Base-by-base conservation (phyloP, 2,113 vertebrate species). In the Python bivittatus region DNA sequence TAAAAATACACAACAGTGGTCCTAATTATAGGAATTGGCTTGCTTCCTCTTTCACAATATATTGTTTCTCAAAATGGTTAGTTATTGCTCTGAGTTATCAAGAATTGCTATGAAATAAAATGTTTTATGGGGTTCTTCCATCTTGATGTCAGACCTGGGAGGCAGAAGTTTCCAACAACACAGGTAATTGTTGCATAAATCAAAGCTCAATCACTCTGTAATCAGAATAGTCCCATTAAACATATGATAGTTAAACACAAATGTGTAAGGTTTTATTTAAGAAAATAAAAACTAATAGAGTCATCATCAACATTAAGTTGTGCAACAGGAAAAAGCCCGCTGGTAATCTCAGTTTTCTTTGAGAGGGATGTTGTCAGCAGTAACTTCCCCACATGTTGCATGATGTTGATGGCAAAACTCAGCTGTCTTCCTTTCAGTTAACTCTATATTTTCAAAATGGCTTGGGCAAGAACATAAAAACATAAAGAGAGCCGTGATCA, bases 161-260 rank as follows among this genome's bases (percentile, higher is more conserved):
- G 97, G 97, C 97, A 97, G 97, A 97, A 97, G 53, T 97, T 97
- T 96, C 97, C 97, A 95, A 97, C 95, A 95, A 98, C 96, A 97
- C 97, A 96, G 96, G 96, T 98, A 98, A 98, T 98, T 98, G 97
- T 97, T 97, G 97, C 97, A 95, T 97, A 98, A 98, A 98, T 98
- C 97, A 98, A 96, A 97, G 96, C 96, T 97, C 97, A 98, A 97
- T 98, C 97, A 97, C 95, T 97, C 96, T 90, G 94, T 97, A 98
- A 98, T 97, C 97, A 97, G 97, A 98, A 98, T 95, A 95, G 96
- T 97, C 97, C 97, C 97, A 96, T 93, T 97, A 97, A 96, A 98
- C 98, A 96, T 96, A 96, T 92, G 96, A 91, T 92, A 97, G 96
- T 95, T 97, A 95, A 97, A 96, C 94, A 93, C 92, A 92, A 95